These are phyloP conservation scores for Eubucco bourcierii DNA, from an alignment of 2,113 vertebrate genomes.

Conservation along the genomic window DNA sequence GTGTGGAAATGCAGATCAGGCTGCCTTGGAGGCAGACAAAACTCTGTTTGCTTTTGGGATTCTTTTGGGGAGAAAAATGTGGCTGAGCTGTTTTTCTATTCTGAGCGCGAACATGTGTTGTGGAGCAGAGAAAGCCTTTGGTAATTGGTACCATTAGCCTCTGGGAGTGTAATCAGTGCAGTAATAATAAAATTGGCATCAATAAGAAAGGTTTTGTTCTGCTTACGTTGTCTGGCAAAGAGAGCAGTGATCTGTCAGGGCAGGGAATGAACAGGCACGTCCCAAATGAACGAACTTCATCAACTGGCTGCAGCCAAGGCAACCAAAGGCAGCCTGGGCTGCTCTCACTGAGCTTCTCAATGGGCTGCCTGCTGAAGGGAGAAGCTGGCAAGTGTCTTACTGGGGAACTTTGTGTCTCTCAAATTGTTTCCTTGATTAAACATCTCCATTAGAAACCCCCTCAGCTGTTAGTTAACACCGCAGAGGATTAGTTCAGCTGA, in stretches of 20 bases:
- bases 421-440: background rate
- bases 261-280: slow-evolving; percentile 26
- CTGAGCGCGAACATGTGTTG: slow-evolving; percentile 5
- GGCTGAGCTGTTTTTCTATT: slow-evolving; percentile 39
- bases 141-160: slow-evolving; percentile 43
- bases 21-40: slow-evolving; percentile 15
- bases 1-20: background rate
- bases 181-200: slow-evolving; percentile 46
- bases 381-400: background rate
- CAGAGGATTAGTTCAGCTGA: background rate
- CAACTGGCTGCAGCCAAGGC: background rate
- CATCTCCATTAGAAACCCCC: background rate
- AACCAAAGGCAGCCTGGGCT: background rate
- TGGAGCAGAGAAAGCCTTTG: slow-evolving; percentile 33
- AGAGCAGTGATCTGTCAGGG: slow-evolving; percentile 8
- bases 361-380: background rate
- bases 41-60: slow-evolving; percentile 42
- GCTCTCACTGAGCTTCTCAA: background rate
- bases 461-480: background rate
- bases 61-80: slow-evolving; percentile 1
- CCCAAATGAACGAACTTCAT: slow-evolving; percentile 53
- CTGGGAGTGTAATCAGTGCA: slow-evolving; percentile 21
- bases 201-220: slow-evolving; percentile 31
- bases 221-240: slow-evolving; percentile 31
- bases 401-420: background rate